Evolutionary conservation across 2,797 vertebrate genomes (phyloP).

Genomic region (Rhinogobio ventralis): DNA sequence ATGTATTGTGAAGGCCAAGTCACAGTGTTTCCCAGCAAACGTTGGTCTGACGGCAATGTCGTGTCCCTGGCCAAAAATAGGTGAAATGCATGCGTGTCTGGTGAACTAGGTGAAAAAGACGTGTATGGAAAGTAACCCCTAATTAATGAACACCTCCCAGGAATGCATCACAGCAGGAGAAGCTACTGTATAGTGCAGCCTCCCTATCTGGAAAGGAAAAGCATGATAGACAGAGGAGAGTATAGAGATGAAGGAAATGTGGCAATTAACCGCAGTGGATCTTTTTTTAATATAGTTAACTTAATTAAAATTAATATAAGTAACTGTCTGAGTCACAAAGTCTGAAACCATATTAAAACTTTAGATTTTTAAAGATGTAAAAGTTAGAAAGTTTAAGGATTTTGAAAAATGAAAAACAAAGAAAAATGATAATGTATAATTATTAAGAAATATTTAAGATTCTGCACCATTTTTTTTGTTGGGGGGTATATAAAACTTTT

Average conservation of each 20-base stretch:
- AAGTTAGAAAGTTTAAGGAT: not conserved
- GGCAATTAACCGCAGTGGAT: not conserved
- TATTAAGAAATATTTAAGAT: not conserved
- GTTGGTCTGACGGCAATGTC: no score
- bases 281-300: not conserved
- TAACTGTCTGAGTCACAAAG: not conserved
- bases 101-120: slow-evolving; percentile 12
- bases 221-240: not conserved
- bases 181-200: slow-evolving; percentile 30
- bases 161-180: slow-evolving; percentile 39
- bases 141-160: slow-evolving; percentile 35
- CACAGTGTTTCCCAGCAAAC: not conserved
- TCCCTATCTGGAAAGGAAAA: slow-evolving; percentile 14
- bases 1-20: not conserved
- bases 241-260: not conserved
- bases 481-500: not conserved
- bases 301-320: not conserved
- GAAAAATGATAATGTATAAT: not conserved
- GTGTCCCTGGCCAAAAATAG: no score
- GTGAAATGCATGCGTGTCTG: slow-evolving; percentile 50
- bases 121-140: slow-evolving; percentile 39
- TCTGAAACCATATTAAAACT: not conserved
- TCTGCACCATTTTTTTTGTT: not conserved
- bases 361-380: not conserved
- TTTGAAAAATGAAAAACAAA: no score